Conservation (phyloP, 2,888 invertebrate genomes). For the Prenolepis imparis region DNA sequence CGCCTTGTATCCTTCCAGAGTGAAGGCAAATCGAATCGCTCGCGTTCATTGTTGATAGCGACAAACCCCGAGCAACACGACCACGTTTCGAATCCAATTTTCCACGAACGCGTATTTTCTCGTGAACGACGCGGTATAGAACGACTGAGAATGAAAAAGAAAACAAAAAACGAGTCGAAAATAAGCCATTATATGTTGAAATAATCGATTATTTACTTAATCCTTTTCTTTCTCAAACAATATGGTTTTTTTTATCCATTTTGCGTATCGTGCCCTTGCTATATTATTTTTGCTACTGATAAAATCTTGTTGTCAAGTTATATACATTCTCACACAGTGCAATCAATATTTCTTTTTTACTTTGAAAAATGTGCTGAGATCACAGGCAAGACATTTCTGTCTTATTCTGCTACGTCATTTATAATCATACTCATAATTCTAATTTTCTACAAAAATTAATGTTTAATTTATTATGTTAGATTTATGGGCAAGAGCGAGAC, state of each 20-base stretch:
- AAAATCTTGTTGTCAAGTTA: not conserved
- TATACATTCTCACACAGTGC: not conserved
- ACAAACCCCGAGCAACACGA: constrained; percentile 17
- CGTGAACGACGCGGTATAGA: constrained; percentile 22
- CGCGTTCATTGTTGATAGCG: constrained; percentile 40
- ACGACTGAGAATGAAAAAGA: constrained; percentile 30
- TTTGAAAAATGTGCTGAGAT: not conserved
- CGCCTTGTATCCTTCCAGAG: constrained; percentile 34
- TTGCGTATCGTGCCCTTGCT: not conserved
- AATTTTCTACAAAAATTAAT: constrained; percentile 1
- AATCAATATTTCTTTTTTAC: not conserved
- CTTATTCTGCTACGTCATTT: not conserved
- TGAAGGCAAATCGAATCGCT: constrained; percentile 54
- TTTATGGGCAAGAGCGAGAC: not conserved
- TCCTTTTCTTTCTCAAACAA: not conserved
- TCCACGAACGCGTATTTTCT: constrained; percentile 30
- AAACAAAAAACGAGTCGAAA: constrained; percentile 54
- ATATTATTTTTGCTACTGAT: not conserved
- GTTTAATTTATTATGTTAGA: not conserved
- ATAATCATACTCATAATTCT: no score
- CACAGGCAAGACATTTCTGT: not conserved
- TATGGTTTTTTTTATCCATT: not conserved
- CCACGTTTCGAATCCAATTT: constrained; percentile 51
- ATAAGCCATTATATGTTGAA: constrained; percentile 16
- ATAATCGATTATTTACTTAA: constrained; percentile 3